Percentiles rank a stretch among this genome's conserved stretches.
phyloP scores from a whole-genome alignment of 2,888 invertebrate species.

The Neoitamus cyanurus region DNA sequence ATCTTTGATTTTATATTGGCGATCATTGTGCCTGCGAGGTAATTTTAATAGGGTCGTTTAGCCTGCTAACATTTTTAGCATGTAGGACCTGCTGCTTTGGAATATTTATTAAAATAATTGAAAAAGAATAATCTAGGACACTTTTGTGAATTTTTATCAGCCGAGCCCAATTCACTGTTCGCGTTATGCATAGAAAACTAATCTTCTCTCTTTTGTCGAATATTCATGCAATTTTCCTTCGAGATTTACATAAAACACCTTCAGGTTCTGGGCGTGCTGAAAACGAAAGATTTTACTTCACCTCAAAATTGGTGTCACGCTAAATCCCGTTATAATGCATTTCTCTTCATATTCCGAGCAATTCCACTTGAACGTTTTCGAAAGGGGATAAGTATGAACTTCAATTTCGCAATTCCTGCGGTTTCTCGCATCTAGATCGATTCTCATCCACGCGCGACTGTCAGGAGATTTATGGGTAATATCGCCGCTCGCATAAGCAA shows the following conservation, averaged over 20 bases:
- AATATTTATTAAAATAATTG: no score
- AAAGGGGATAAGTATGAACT: background rate
- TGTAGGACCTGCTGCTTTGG: no score
- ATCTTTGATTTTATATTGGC: no score
- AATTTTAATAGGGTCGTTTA: no score
- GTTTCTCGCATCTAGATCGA: background rate
- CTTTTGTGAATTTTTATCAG: no score
- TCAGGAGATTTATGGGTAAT: background rate
- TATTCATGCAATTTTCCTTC: background rate
- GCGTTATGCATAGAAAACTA: background rate
- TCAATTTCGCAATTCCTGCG: background rate
- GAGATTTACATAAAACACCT: background rate
- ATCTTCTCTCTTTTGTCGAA: background rate
- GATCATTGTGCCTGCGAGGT: no score
- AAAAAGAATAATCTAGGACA: no score
- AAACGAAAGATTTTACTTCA: background rate
- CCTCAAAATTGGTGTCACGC: background rate
- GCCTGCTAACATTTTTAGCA: no score
- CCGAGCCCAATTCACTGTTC: background rate
- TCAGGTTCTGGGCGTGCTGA: background rate
- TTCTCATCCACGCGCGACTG: background rate
- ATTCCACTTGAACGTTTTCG: background rate
- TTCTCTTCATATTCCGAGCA: background rate
- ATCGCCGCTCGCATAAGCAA: background rate
- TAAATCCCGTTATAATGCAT: background rate